Conservation (phyloP, 2,797 vertebrate genomes). For the Manis javanica region DNA sequence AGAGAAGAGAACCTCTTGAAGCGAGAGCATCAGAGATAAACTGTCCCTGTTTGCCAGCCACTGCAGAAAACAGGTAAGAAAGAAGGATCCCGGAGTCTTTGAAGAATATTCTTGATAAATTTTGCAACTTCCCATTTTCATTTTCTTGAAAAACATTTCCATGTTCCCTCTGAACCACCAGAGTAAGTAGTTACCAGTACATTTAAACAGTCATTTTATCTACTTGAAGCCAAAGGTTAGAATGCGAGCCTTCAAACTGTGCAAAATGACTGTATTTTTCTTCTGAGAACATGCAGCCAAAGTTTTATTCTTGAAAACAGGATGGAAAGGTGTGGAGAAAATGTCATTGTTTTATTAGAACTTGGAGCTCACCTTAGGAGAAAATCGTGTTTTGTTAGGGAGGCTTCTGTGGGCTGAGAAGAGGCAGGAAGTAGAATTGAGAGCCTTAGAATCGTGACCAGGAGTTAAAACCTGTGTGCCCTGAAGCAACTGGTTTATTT, state of each 20-base stretch:
- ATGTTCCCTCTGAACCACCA: slow-evolving; percentile 29
- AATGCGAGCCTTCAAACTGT: slow-evolving; percentile 16
- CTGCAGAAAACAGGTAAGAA: slow-evolving; percentile 70
- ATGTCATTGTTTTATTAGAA: neutral
- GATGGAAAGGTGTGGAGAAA: neutral
- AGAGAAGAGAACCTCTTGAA: slow-evolving; percentile 47
- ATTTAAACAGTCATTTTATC: slow-evolving; percentile 58
- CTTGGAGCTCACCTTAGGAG: neutral
- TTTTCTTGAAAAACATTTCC: slow-evolving; percentile 66
- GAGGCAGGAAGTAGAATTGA: neutral
- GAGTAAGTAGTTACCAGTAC: slow-evolving; percentile 19
- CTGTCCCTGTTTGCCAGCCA: slow-evolving; percentile 37
- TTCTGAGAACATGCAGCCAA: neutral
- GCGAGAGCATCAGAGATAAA: slow-evolving; percentile 69
- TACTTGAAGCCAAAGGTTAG: slow-evolving; percentile 57
- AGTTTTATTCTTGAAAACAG: neutral
- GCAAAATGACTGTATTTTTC: slow-evolving; percentile 24
- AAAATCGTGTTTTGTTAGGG: neutral
- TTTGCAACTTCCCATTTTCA: slow-evolving; percentile 67
- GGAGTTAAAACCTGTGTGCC: neutral
- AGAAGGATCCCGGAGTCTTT: slow-evolving; percentile 52
- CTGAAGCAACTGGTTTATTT: neutral
- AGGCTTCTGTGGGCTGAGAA: neutral
- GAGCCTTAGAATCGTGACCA: neutral
- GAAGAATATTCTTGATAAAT: slow-evolving; percentile 66